Base-by-base conservation (phyloP, 53 echinoderm and acorn worm species). In the Paelopatides confundens region DNA sequence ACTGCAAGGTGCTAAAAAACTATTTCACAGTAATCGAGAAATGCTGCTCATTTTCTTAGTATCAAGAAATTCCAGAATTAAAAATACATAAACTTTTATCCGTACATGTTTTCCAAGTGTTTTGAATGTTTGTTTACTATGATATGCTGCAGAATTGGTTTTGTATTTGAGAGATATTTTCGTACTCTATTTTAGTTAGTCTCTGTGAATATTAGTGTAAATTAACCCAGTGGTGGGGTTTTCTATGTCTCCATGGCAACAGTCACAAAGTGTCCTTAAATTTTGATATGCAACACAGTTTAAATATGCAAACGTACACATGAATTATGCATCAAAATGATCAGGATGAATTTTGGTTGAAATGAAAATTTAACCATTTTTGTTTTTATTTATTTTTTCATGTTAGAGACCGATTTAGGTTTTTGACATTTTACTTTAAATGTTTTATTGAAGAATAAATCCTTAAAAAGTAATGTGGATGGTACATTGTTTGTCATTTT, bases 131-230 rank as follows among this genome's bases (percentile, higher is more conserved):
- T 69, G 21, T 69, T 74, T 74, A 74, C 74, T 43, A 39, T 74
- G 74, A 74, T 74, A 74, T 74, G 74, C 74, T 74, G 74, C 74
- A 74, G 74, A 74, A 39, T 21, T 46, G 26, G 24, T 74, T 74
- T 68, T 74, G 43, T 74, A 74, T 74, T 74, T 74, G 24, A 74
- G 74, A 74, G 74, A 74, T 74, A 74, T 74, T 74, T 74, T 74
- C 74, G 27, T 74, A 74, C 74, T 43, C 27, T 74, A 24, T 74
- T 74, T 39, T 71, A 71, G 71, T 40, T 71, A 39, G 71, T 28
- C 46, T 2, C 38, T 71, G 46, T 71, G 46, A 71, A 71, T 71
- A 38, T 54, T 54, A 54, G 54, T 71, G 71, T 71, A 71, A 71
- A 71, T 71, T 71, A 71, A 18, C 39, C 46, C 36, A 30, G 34